Evolutionary conservation across 2,797 vertebrate genomes (phyloP).

Genomic region (Anas bernieri): DNA sequence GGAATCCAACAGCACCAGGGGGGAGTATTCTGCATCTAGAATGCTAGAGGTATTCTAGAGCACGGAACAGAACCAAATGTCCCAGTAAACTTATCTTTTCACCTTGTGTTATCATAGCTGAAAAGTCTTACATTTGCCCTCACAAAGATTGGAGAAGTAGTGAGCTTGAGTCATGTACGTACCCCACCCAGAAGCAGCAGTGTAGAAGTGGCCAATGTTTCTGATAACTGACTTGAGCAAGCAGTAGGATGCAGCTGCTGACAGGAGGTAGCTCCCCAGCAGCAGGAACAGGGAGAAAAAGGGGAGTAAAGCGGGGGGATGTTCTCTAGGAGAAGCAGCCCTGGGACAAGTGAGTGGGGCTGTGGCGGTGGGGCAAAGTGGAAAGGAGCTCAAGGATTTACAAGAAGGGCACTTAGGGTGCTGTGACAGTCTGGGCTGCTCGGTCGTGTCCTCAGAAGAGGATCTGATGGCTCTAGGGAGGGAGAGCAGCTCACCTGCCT

Average conservation of each 20-base stretch:
- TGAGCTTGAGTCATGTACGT: background rate
- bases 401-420: fast-evolving
- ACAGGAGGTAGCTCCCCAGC: background rate
- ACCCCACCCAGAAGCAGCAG: background rate
- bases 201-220: background rate
- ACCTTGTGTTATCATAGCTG: fast-evolving
- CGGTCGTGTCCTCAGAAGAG: background rate
- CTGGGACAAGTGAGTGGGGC: background rate
- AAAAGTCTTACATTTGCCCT: background rate
- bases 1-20: background rate
- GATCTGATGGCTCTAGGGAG: background rate
- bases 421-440: fast-evolving
- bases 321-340: background rate
- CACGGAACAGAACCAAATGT: background rate
- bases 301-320: fast-evolving
- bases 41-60: background rate
- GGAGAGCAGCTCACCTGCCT: fast-evolving
- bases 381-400: background rate
- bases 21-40: fast-evolving
- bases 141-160: background rate
- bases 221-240: fast-evolving
- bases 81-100: background rate
- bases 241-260: background rate
- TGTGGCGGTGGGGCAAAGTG: background rate
- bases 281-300: background rate